phyloP scores from a whole-genome alignment of 2,888 invertebrate genomes.

The Oligia fasciuncula region DNA sequence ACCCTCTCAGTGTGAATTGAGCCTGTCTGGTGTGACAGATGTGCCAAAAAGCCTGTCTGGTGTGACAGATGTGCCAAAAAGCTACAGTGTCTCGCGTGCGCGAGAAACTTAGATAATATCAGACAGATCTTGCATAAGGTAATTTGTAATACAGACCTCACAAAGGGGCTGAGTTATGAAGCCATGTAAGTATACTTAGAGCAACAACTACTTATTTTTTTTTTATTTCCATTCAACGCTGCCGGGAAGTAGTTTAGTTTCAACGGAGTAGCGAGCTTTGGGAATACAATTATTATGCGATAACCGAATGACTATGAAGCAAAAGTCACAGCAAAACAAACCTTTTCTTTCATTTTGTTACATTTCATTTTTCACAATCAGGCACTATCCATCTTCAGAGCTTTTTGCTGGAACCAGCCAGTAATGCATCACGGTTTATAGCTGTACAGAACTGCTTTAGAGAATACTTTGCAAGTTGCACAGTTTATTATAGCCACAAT shows the following conservation, averaged over 20 bases:
- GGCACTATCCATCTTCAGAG: conserved; percentile 10
- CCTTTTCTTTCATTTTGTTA: background rate
- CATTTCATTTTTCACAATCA: conserved; percentile 6
- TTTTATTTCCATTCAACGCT: background rate
- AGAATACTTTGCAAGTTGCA: conserved; percentile 7
- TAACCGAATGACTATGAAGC: too few relatives aligned
- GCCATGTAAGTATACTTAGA: background rate
- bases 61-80: too few relatives aligned
- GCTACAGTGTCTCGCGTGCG: too few relatives aligned
- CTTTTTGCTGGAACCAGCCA: conserved; percentile 10
- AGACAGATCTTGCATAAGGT: background rate
- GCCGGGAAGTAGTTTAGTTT: background rate
- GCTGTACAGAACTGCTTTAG: conserved; percentile 10
- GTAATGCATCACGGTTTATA: conserved; percentile 23
- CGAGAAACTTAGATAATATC: too few relatives aligned
- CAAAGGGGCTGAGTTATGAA: too few relatives aligned
- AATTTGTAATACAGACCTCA: background rate
- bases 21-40: too few relatives aligned
- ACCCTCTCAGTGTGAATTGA: too few relatives aligned
- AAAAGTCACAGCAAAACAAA: too few relatives aligned
- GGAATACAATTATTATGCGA: background rate
- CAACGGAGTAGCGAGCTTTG: background rate
- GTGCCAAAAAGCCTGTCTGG: too few relatives aligned
- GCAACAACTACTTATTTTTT: background rate
- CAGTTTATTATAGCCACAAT: too few relatives aligned